phyloP scores from a whole-genome alignment of 1,140 invertebrate genomes.

The Cheumatopsyche charites region DNA sequence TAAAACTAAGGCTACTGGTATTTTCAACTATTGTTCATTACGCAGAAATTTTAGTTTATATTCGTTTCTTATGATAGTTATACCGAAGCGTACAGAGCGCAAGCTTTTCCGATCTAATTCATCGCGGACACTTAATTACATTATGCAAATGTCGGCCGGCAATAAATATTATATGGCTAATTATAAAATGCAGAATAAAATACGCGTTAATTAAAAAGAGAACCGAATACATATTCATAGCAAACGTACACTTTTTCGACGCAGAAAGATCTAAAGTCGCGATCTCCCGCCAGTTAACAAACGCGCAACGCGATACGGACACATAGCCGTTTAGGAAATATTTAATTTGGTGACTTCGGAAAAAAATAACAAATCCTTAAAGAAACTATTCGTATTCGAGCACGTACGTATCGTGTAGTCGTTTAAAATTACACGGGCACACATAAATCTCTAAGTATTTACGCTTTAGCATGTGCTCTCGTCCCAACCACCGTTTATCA shows the following conservation, averaged over 20 bases:
- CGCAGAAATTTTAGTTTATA: background rate
- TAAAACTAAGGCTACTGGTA: conserved; percentile 3
- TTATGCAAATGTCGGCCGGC: conserved; percentile 4
- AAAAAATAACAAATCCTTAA: conserved; percentile 3
- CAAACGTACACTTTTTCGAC: background rate
- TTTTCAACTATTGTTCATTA: conserved; percentile 19
- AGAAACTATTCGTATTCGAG: conserved; percentile 5
- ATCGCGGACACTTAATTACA: conserved; percentile 7
- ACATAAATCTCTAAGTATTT: conserved; percentile 31
- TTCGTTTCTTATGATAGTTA: background rate
- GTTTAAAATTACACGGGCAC: conserved; percentile 35
- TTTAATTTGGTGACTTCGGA: background rate
- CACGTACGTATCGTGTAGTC: conserved; percentile 29
- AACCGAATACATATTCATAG: background rate
- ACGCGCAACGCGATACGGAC: background rate
- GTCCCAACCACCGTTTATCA: conserved; percentile 32
- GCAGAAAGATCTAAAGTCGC: background rate
- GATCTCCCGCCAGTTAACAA: background rate
- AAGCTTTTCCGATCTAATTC: conserved; percentile 16
- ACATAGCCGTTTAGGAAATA: background rate
- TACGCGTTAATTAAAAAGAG: background rate
- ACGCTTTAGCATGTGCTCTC: background rate
- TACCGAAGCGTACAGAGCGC: background rate
- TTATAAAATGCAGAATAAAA: background rate
- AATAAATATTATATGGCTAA: conserved; percentile 23